Conservation (phyloP, 1,140 invertebrate species). For the Notospermus geniculatus region DNA sequence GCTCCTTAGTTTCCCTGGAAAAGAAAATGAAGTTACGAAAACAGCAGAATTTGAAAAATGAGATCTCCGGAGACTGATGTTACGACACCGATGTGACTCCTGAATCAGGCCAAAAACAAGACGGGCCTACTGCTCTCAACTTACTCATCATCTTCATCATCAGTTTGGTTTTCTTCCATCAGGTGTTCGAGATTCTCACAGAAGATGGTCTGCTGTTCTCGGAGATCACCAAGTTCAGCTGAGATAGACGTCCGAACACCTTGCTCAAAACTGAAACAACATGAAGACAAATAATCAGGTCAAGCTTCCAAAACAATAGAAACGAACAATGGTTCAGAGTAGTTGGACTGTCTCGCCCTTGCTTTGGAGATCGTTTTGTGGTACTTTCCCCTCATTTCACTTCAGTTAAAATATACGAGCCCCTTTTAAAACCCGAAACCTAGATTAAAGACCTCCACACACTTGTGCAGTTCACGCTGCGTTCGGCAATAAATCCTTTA, state of each 20-base stretch:
- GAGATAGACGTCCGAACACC: constrained; percentile 25
- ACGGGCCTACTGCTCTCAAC: not conserved
- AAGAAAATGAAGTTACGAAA: not conserved
- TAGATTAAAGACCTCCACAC: no score
- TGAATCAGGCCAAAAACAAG: not conserved
- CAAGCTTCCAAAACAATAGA: no score
- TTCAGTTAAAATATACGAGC: no score
- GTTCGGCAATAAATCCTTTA: no score
- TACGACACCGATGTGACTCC: not conserved
- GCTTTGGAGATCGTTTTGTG: no score
- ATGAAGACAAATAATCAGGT: no score
- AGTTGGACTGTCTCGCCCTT: no score
- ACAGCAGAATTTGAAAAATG: not conserved
- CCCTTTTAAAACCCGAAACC: no score
- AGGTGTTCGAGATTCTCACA: constrained; percentile 24
- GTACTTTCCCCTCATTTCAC: no score
- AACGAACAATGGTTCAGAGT: no score
- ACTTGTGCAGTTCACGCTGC: no score
- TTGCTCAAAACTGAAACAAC: constrained; percentile 27
- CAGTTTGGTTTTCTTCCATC: constrained; percentile 28
- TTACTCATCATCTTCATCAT: constrained; percentile 20
- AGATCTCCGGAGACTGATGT: not conserved
- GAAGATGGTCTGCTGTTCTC: constrained; percentile 28
- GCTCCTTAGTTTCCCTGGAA: constrained; percentile 11
- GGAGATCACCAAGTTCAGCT: constrained; percentile 23